phyloP scores from a whole-genome alignment of 1,140 invertebrate genomes.

The Macrosteles quadrilineatus region DNA sequence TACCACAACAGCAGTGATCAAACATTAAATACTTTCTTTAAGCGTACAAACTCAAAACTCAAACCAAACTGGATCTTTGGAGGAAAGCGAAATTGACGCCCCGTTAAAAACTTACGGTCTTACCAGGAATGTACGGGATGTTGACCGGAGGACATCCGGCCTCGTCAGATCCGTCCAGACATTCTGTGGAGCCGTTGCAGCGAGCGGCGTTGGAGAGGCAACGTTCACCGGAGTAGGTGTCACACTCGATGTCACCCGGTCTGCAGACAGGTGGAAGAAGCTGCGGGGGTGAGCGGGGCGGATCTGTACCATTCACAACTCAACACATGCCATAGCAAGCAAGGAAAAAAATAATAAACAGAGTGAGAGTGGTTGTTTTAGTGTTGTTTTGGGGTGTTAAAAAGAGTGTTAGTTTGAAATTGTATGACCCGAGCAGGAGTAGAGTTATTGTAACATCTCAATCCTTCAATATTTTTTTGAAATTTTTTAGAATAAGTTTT shows the following conservation, averaged over 20 bases:
- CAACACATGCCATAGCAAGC: slow-evolving; percentile 33
- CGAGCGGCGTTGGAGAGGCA: slow-evolving; percentile 56
- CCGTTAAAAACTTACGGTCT: too few species aligned
- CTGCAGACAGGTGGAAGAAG: background rate
- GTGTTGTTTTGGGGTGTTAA: background rate
- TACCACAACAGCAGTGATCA: too few species aligned
- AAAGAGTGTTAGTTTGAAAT: background rate
- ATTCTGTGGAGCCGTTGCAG: slow-evolving; percentile 55
- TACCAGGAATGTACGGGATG: too few species aligned
- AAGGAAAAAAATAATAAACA: slow-evolving; percentile 24
- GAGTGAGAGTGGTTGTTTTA: background rate
- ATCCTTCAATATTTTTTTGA: too few species aligned
- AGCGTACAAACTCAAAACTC: too few species aligned
- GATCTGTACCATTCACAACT: slow-evolving; percentile 33
- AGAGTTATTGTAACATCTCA: too few species aligned
- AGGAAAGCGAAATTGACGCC: too few species aligned
- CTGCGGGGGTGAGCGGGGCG: slow-evolving; percentile 29
- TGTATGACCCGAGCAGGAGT: too few species aligned
- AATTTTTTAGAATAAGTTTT: too few species aligned
- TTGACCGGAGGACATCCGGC: slow-evolving; percentile 45
- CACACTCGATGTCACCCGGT: slow-evolving; percentile 25
- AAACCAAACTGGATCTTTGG: too few species aligned
- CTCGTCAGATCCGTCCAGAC: slow-evolving; percentile 57
- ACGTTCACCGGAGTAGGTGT: slow-evolving; percentile 49
- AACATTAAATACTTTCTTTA: too few species aligned